These are phyloP conservation scores for Smutsia gigantea DNA, from an alignment of 2,797 vertebrate genomes.

Conservation along the genomic window DNA sequence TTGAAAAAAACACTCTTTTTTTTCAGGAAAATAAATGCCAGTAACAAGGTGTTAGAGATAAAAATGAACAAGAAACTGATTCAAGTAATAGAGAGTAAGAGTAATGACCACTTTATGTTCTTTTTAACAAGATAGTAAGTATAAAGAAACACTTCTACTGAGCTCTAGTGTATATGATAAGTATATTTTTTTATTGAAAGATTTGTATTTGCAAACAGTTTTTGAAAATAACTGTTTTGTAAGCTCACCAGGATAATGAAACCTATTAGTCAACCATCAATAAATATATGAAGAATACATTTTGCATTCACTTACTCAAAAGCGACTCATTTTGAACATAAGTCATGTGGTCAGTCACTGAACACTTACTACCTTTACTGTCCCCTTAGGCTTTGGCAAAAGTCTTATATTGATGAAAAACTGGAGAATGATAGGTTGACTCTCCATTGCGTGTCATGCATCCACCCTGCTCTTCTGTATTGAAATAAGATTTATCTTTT, in stretches of 20 bases:
- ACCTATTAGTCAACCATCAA: background rate
- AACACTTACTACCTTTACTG: background rate
- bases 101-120: background rate
- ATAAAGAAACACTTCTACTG: background rate
- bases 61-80: background rate
- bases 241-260: background rate
- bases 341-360: background rate
- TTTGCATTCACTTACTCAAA: background rate
- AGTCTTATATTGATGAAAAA: background rate
- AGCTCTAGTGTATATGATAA: background rate
- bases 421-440: rapidly evolving
- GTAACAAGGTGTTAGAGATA: background rate
- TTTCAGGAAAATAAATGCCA: background rate
- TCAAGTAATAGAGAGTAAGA: background rate
- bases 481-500: background rate
- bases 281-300: background rate
- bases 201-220: background rate
- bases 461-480: background rate
- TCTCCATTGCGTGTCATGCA: background rate
- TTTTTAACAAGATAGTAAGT: background rate
- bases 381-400: background rate
- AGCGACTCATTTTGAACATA: background rate
- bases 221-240: background rate
- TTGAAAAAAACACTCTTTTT: background rate
- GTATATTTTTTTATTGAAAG: background rate